Evolutionary conservation across 2,797 vertebrate species (phyloP), one percentile per base, ranked within the genome.

Genomic region (Siniperca undulata): DNA sequence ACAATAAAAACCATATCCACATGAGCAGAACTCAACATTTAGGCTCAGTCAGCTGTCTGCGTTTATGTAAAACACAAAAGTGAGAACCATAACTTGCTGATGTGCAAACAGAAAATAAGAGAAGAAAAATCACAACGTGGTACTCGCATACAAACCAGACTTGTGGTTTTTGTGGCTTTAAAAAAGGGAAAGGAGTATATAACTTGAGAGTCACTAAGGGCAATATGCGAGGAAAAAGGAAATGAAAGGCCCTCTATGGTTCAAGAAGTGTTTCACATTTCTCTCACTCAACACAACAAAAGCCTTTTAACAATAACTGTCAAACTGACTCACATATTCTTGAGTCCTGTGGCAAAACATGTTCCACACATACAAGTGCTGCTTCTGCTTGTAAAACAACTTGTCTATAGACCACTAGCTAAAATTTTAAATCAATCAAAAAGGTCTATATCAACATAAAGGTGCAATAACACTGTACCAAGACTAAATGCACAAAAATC

Each of bases 111-210:
- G 17, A 80, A 77, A 55, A n/a, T n/a, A 22, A 24, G 5, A 48
- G 7, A 48, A 64, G 30, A 66, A 73, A 40, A 19, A 59, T 44
- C 14, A 71, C 2, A 78, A 12, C 36, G 30, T 22, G 10, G n/a
- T 72, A 20, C 30, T 69, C 5, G 5, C 0, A 27, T 60, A 58
- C 55, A 36, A 75, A 66, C 3, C 20, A 58, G 42, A 60, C 20
- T 3, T 59, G 76, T 78, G 77, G 70, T 56, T 84, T 87, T 40
- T 74, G 77, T 73, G 75, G 86, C 11, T 86, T 80, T 61, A 5
- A 56, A 74, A 78, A 56, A 3, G 13, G 67, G 42, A 78, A 77
- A 27, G 2, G 17, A 80, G 36, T 59, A 19, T 20, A 44, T 1
- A 9, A 59, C 2, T 40, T 34, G 3, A 60, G 4, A 67, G 46